Evolutionary conservation across 2,888 invertebrate species (phyloP), one percentile per base, ranked within the genome.

Genomic region (Drosophila borborema): DNA sequence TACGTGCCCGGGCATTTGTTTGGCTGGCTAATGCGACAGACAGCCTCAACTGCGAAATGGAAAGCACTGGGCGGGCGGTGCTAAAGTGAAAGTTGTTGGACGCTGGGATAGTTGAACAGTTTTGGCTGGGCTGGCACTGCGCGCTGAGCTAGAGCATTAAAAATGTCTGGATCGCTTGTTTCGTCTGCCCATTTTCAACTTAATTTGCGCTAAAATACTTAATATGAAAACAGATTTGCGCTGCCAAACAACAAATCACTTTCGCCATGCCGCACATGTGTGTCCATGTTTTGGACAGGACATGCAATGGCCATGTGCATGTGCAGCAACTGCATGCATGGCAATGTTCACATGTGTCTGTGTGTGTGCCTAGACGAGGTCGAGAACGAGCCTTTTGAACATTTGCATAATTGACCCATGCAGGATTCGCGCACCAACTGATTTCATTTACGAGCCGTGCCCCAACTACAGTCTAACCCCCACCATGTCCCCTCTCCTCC

Each of bases 321-420:
- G 60, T 23, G 45, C 45, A 48, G 45, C 45, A 48, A n/a, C 31
- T 72, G 45, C 54, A 23, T 71, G 46, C 53, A 48, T 54, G 61
- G 28, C 28, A 10, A 7, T 34, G 34, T 10, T 10, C 28, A 28
- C 28, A 28, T 34, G 34, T 31, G 46, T 40, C 36, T 18, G 48
- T 38, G 34, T 20, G 41, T 23, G 38, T 16, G 58, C 20, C 43
- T 41, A 31, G 59, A 46, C 46, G 61, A 18, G 38, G 34, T 10
- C 69, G 46, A 75, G 45, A 49, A 46, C 59, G 55, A 58, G 79
- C 74, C 77, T 73, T 76, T 72, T 31, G 78, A 70, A 78, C 82
- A 91, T 92, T 92, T 91, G 91, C 92, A 92, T 92, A 92, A 92
- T 92, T 92, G 92, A 92, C 92, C 91, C 92, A 91, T 92, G 87